These are phyloP conservation scores for Blennius ocellaris DNA, from an alignment of 2,113 vertebrate species.

Conservation along the genomic window DNA sequence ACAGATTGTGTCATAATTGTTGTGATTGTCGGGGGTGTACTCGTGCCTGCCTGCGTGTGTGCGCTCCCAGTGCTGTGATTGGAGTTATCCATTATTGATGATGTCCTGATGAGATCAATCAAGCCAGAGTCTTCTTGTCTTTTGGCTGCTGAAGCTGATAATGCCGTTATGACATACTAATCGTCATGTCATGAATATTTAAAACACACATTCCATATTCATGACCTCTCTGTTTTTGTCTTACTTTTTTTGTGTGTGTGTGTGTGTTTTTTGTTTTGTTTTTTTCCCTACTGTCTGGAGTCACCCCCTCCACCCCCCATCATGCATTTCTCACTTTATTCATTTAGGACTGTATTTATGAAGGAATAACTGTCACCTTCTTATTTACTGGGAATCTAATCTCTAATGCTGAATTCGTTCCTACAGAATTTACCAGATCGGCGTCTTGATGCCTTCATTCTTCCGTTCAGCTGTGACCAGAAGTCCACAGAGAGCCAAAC, in stretches of 20 bases:
- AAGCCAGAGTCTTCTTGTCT: constrained; percentile 71
- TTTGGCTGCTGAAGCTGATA: constrained; percentile 75
- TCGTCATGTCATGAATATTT: constrained; percentile 82
- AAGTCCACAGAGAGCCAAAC: constrained; percentile 70
- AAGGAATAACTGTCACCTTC: constrained; percentile 15
- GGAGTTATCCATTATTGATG: constrained; percentile 84
- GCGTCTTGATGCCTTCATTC: constrained; percentile 8
- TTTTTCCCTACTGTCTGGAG: constrained; percentile 32
- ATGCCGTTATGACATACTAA: constrained; percentile 80
- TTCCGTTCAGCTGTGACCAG: constrained; percentile 52
- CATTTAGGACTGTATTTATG: constrained; percentile 45
- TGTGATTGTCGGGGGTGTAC: constrained; percentile 39
- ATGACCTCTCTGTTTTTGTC: constrained; percentile 78
- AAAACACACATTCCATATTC: constrained; percentile 81
- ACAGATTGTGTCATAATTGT: constrained; percentile 71
- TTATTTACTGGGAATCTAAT: constrained; percentile 34
- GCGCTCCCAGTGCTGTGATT: constrained; percentile 70
- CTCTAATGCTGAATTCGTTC: constrained; percentile 5
- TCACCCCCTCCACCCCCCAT: constrained; percentile 40
- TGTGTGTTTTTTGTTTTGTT: constrained; percentile 71
- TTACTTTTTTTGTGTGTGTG: constrained; percentile 52
- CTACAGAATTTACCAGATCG: constrained; percentile 38
- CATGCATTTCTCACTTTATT: constrained; percentile 45
- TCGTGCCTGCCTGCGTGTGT: constrained; percentile 31
- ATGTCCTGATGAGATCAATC: constrained; percentile 86